Evolutionary conservation across 2,797 vertebrate species (phyloP), one percentile per base, ranked within the genome.

Genomic region (Tadarida brasiliensis): DNA sequence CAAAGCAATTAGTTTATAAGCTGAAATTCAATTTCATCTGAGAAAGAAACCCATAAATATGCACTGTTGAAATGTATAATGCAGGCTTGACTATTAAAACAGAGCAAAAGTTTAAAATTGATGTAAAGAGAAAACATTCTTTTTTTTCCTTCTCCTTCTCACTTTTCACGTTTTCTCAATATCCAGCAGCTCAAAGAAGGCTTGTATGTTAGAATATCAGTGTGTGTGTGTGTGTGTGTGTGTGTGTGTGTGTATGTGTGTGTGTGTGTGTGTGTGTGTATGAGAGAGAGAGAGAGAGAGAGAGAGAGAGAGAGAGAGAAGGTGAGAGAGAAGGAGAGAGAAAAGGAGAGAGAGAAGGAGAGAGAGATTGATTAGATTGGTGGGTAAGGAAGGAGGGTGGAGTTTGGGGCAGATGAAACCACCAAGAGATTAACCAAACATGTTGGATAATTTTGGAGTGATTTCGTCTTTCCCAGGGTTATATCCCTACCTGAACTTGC

Each of bases 1-100:
- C 35, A 87, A 89, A 59, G 54, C 47, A 93, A 76, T 92, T 95
- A 56, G 35, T 54, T 95, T 86, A 63, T 67, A 89, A 94, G 65
- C 28, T 95, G 54, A 87, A 90, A 93, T 80, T 80, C 44, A 73
- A 61, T 92, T 93, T 87, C 17, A 30, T 20, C 71, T 74, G 44
- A 88, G 87, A 47, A 95, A 51, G 49, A 76, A 74, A 39, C 1
- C 5, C 3, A 89, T 77, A 63, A 73, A 5, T 85, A 12, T 59
- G 22, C 2, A 17, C n/a, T 49, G 28, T n/a, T 73, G n/a, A 90
- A 87, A 91, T 73, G 5, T 86, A 8, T 51, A 65, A 82, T 94
- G 51, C n/a, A 77, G 26, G 44, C 71, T 49, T 61, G 71, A 17
- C 68, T 92, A 80, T 80, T 76, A 61, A 86, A 82, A 73, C 93